Percentiles rank a stretch among this genome's conserved stretches.
These are phyloP conservation scores for Thecophora atra DNA, from an alignment of 2,888 invertebrate genomes.

Conservation along the genomic window DNA sequence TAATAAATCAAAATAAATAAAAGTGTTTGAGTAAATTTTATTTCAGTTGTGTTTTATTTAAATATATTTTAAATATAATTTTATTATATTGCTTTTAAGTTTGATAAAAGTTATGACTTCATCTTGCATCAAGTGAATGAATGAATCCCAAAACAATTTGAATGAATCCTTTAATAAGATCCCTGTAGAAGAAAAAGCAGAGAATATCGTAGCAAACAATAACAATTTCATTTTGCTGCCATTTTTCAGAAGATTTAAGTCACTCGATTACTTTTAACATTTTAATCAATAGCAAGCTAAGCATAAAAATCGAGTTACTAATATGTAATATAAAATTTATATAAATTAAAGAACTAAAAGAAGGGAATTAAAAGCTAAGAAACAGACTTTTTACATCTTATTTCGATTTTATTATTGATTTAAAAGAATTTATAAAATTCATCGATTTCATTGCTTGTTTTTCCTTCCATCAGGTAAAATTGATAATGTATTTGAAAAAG, in stretches of 20 bases:
- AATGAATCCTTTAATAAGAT: no score
- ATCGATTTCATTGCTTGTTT: no score
- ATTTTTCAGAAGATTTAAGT: neutral
- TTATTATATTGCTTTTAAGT: slow-evolving; percentile 3
- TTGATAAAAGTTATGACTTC: no score
- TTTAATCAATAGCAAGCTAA: neutral
- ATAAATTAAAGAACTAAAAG: neutral
- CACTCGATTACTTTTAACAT: neutral
- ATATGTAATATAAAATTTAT: slow-evolving; percentile 3
- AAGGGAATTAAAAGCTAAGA: neutral
- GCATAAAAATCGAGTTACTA: no score
- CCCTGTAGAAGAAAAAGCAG: no score
- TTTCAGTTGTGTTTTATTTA: slow-evolving; percentile 40
- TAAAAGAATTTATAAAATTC: slow-evolving; percentile 32
- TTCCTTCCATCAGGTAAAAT: no score
- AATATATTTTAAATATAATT: slow-evolving; percentile 4
- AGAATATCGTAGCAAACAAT: slow-evolving; percentile 22
- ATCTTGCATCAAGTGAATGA: no score
- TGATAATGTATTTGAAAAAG: slow-evolving; percentile 13
- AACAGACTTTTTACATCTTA: slow-evolving; percentile 26
- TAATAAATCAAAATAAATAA: slow-evolving; percentile 39
- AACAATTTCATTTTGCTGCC: no score
- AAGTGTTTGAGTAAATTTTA: slow-evolving; percentile 40
- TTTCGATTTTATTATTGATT: slow-evolving; percentile 40
- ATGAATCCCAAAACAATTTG: no score